Conservation (phyloP, 1,140 invertebrate species). For the Anadara kagoshimensis region DNA sequence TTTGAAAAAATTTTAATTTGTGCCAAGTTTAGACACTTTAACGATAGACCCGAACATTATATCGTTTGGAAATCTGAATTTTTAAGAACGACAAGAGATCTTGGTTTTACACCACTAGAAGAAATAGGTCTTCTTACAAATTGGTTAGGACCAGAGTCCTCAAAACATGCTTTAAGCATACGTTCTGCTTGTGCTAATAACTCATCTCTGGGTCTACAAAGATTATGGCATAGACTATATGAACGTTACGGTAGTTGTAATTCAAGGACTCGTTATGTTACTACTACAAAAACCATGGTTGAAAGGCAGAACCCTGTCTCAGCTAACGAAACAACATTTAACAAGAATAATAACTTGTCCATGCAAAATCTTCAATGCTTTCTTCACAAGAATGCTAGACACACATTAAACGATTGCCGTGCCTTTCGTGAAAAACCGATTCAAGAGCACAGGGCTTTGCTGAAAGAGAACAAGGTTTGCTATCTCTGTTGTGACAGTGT, state of each 20-base stretch:
- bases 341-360: no score
- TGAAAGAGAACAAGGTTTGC: conserved; percentile 4
- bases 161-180: conserved; percentile 23
- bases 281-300: no score
- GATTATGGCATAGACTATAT: conserved; percentile 41
- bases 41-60: conserved; percentile 28
- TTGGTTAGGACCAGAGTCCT: conserved; percentile 30
- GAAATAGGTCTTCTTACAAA: conserved; percentile 37
- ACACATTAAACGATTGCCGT: conserved; percentile 17
- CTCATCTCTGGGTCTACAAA: conserved; percentile 18
- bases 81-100: conserved; percentile 16
- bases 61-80: conserved; percentile 33
- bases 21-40: conserved; percentile 22
- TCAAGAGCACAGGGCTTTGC: conserved; percentile 6
- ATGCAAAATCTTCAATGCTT: no score
- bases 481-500: conserved; percentile 5
- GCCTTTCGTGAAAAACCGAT: not conserved
- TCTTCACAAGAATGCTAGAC: conserved; percentile 4
- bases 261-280: no score
- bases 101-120: conserved; percentile 20
- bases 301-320: no score
- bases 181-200: conserved; percentile 24
- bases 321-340: no score
- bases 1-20: no score
- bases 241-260: conserved; percentile 44